A percentile compares a stretch with the other conserved stretches of the same genome.
These are phyloP conservation scores for Oreochromis niloticus DNA, from an alignment of 2,113 vertebrate species.

Conservation along the genomic window DNA sequence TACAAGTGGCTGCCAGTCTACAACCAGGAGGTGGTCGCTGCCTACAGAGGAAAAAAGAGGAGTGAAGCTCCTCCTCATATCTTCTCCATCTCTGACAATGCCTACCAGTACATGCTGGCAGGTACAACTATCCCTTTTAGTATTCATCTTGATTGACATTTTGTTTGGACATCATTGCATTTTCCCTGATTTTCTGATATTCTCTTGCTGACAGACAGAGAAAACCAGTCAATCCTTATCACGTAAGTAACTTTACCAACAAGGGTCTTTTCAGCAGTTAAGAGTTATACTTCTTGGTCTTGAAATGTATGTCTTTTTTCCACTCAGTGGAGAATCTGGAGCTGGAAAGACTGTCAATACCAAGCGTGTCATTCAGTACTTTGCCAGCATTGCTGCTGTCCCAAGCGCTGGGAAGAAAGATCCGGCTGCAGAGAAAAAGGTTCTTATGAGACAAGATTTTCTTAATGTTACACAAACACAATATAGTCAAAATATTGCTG, in stretches of 20 bases:
- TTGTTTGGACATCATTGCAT: rapidly evolving
- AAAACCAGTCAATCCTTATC: constrained; percentile 64
- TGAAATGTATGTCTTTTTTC: not conserved
- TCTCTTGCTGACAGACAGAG: constrained; percentile 45
- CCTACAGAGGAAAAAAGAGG: too few species aligned
- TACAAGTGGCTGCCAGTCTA: too few species aligned
- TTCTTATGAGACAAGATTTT: not conserved
- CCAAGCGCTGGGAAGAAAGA: constrained; percentile 75
- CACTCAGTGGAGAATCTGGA: constrained; percentile 84
- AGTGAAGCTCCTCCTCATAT: too few species aligned
- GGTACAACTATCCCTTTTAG: constrained; percentile 52
- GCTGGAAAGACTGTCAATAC: constrained; percentile 91
- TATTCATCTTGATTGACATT: not conserved
- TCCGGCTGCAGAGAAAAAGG: constrained; percentile 73
- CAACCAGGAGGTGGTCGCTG: rapidly evolving
- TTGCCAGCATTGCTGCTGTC: constrained; percentile 84
- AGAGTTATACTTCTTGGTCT: not conserved
- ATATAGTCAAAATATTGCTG: too few species aligned
- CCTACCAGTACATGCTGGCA: constrained; percentile 85
- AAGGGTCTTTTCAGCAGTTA: not conserved
- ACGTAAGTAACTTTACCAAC: constrained; percentile 37
- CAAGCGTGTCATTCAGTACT: constrained; percentile 89
- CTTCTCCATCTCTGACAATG: constrained; percentile 45
- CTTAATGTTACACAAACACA: not conserved
- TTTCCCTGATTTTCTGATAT: not conserved